phyloP scores from a whole-genome alignment of 2,888 invertebrate genomes.

The Stenodema calcarata region DNA sequence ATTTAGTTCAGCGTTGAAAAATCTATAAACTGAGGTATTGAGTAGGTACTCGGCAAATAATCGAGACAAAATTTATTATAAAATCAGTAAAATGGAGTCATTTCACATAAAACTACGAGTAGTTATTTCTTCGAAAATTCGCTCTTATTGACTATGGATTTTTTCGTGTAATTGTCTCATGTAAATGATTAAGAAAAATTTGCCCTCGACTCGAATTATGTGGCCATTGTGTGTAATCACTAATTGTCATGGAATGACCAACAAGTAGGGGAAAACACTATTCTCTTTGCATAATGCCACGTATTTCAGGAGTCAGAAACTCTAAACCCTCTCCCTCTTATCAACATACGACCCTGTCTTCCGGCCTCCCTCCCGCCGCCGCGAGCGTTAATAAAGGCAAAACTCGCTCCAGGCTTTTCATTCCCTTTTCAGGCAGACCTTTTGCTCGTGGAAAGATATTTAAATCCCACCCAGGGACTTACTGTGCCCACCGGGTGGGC shows the following conservation, averaged over 20 bases:
- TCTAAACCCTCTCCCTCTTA: neutral
- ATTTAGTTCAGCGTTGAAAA: no score
- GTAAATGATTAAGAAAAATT: no score
- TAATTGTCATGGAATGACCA: neutral
- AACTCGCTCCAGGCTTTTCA: neutral
- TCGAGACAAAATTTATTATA: no score
- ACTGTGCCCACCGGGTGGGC: neutral
- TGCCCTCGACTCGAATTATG: no score
- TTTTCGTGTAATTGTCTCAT: no score
- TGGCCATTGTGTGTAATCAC: neutral
- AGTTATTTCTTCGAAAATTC: no score
- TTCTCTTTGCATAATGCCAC: neutral
- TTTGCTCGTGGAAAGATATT: slow-evolving; percentile 6
- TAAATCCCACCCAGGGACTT: neutral
- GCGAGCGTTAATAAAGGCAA: neutral
- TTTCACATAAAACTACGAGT: no score
- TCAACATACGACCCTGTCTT: neutral
- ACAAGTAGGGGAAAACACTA: neutral
- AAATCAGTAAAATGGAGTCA: no score
- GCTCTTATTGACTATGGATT: no score
- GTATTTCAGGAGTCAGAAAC: neutral
- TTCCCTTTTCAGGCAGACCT: neutral
- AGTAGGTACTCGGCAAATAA: no score
- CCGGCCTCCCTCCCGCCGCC: neutral
- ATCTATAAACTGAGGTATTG: no score